These are phyloP conservation scores for Eumeta japonica DNA, from an alignment of 1,140 invertebrate genomes.

Conservation along the genomic window DNA sequence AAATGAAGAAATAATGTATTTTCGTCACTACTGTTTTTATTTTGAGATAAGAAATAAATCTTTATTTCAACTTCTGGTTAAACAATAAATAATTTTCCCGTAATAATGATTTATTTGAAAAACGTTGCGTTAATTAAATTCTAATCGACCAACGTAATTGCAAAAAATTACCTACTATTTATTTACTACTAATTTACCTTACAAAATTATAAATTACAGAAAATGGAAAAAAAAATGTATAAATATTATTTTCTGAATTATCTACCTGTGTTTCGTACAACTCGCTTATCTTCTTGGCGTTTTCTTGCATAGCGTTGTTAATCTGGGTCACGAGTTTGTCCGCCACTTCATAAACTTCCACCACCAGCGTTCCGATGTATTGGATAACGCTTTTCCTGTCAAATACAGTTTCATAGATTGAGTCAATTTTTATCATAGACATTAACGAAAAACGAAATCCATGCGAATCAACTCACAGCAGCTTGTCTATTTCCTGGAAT, in stretches of 20 bases:
- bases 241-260: not conserved
- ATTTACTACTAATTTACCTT: not conserved
- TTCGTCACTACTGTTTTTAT: not conserved
- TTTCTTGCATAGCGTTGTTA: constrained; percentile 45
- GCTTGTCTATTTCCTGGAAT: constrained; percentile 65
- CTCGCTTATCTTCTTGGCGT: constrained; percentile 23
- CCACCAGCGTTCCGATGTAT: constrained; percentile 44
- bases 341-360: constrained; percentile 49
- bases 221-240: not conserved
- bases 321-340: constrained; percentile 52
- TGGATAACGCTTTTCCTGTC: constrained; percentile 54
- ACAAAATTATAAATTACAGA: not conserved
- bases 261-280: constrained; percentile 34
- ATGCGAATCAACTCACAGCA: too few relatives aligned
- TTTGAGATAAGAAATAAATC: not conserved
- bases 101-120: too few relatives aligned
- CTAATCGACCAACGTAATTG: too few relatives aligned
- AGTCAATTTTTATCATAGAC: too few relatives aligned
- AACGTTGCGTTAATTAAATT: too few relatives aligned
- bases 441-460: too few relatives aligned
- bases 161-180: too few relatives aligned
- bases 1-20: constrained; percentile 1
- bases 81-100: not conserved
- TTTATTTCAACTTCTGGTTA: not conserved
- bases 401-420: too few relatives aligned